A percentile compares a stretch with the other conserved stretches of the same genome.
Conservation (phyloP, 2,797 vertebrate genomes). For the Poeciliopsis infans region DNA sequence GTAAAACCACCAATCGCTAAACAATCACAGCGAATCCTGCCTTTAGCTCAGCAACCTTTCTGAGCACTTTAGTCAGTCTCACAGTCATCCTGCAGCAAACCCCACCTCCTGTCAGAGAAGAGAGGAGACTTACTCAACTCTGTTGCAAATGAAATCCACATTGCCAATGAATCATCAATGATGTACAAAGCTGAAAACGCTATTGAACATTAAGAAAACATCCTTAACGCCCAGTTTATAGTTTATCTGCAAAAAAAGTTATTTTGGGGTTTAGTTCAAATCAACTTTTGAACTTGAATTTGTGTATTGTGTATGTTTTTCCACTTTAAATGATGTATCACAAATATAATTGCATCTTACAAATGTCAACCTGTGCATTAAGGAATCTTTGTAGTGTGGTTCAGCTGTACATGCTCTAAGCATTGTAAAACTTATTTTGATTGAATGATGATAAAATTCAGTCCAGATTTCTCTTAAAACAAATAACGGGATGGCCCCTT, state of each 20-base stretch:
- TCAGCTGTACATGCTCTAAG: not conserved
- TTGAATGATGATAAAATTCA: not conserved
- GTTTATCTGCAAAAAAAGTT: not conserved
- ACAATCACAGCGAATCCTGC: too few relatives aligned
- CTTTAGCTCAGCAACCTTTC: too few relatives aligned
- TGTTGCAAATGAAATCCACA: too few relatives aligned
- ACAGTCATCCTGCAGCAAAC: too few relatives aligned
- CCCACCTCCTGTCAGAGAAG: too few relatives aligned
- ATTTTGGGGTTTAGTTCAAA: not conserved
- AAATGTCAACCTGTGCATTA: not conserved
- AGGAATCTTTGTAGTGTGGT: not conserved
- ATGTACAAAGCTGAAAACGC: too few relatives aligned
- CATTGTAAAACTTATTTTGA: not conserved
- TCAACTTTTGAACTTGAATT: not conserved
- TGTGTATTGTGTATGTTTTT: not conserved
- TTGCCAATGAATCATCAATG: too few relatives aligned
- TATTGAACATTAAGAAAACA: too few relatives aligned
- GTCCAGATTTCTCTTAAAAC: not conserved
- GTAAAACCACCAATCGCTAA: not conserved
- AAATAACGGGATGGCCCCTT: not conserved
- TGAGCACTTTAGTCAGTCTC: too few relatives aligned
- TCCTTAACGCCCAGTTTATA: not conserved
- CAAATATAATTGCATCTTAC: not conserved
- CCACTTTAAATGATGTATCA: not conserved
- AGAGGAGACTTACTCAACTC: too few relatives aligned